Evolutionary conservation across 2,113 vertebrate genomes (phyloP), one percentile per base, ranked within the genome.

Genomic region (Psophia crepitans): DNA sequence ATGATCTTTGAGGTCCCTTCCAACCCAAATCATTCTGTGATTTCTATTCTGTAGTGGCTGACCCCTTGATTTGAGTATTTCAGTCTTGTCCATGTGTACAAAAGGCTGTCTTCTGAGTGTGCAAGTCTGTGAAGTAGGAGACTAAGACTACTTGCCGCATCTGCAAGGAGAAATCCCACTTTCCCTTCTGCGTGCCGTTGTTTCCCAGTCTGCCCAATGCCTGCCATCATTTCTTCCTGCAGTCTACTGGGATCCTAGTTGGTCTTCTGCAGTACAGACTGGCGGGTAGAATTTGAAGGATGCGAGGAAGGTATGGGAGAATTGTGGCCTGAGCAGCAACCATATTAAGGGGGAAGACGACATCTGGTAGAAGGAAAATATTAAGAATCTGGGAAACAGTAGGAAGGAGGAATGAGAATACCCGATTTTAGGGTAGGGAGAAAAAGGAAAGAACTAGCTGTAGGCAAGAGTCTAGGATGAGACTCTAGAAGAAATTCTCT

Each of bases 1-100:
- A n/a, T n/a, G n/a, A n/a, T n/a, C n/a, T n/a, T n/a, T n/a, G n/a
- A n/a, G n/a, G n/a, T n/a, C n/a, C n/a, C n/a, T n/a, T n/a, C n/a
- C n/a, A n/a, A n/a, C n/a, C n/a, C n/a, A n/a, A n/a, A n/a, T n/a
- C n/a, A n/a, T n/a, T n/a, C n/a, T n/a, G n/a, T n/a, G n/a, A n/a
- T 32, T 82, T 74, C 32, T 39, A 11, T 53, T 75, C 51, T 39
- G n/a, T 32, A 63, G 41, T 1, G 5, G 46, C 57, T 83, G 63
- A 27, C 33, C 7, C 19, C 14, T 57, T 79, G 35, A 32, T 27
- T 86, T 91, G 35, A 17, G 9, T 24, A 1, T 37, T 70, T 70
- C 11, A 66, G 61, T 71, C 32, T 80, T 65, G n/a, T 24, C 63
- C 2, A 2, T 37, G 5, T 0, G 2, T 19, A 6, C 0, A 1